These are phyloP conservation scores for Syndactyla subalaris DNA, from an alignment of 2,797 vertebrate species.

Conservation along the genomic window DNA sequence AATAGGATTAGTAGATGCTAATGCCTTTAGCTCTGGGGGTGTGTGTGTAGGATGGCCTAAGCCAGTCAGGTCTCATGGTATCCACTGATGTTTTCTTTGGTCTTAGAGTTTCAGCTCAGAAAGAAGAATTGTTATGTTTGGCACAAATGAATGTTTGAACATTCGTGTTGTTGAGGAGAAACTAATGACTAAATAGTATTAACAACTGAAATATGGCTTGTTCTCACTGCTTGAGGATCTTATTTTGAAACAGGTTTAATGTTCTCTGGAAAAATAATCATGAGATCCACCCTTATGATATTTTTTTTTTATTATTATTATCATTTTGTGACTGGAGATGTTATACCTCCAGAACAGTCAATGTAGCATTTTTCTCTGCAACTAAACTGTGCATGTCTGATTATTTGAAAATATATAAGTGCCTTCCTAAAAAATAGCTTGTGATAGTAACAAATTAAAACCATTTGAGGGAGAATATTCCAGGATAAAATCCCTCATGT, in stretches of 20 bases:
- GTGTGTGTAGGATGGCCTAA: not conserved
- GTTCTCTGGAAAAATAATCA: not conserved
- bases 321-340: not conserved
- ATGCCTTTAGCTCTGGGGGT: not conserved
- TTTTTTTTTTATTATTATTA: not conserved
- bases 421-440: not conserved
- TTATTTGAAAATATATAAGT: not conserved
- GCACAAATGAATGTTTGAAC: not conserved
- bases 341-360: not conserved
- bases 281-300: not conserved
- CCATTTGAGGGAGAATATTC: not conserved
- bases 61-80: not conserved
- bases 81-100: not conserved
- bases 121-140: not conserved
- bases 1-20: not conserved
- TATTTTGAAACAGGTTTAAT: not conserved
- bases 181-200: not conserved
- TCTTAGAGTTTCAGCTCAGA: not conserved
- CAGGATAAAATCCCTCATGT: rapidly evolving
- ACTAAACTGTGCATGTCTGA: not conserved
- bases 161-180: not conserved
- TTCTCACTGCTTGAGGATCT: not conserved
- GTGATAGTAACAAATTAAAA: not conserved
- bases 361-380: not conserved
- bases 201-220: not conserved